phyloP scores from a whole-genome alignment of 30 jellyfish, hydroid and myxozoan genomes.

The Pseudorhiza aurosa region DNA sequence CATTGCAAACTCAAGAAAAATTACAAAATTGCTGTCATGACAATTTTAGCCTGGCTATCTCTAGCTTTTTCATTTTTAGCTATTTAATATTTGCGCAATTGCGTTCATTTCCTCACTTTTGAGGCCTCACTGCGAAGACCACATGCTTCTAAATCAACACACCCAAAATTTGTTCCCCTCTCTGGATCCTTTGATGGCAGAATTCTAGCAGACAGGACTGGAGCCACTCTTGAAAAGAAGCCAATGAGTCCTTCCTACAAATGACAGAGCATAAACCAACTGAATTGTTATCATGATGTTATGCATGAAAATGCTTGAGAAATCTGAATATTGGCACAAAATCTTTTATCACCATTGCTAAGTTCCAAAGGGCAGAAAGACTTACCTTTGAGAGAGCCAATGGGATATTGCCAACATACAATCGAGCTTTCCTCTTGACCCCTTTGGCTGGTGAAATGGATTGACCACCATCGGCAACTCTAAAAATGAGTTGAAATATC shows the following conservation, averaged over 20 bases:
- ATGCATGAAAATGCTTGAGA: too few species aligned
- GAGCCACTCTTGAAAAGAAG: constrained; percentile 49
- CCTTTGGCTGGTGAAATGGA: constrained; percentile 75
- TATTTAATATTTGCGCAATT: too few species aligned
- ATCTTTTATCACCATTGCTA: not conserved
- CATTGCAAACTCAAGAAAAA: too few species aligned
- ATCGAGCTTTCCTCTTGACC: constrained; percentile 41
- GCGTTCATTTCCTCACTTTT: too few species aligned
- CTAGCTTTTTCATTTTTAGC: too few species aligned
- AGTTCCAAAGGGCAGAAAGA: not conserved
- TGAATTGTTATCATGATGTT: not conserved
- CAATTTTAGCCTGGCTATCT: too few species aligned
- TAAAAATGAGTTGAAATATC: not conserved
- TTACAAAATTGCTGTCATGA: not conserved
- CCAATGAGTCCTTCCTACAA: constrained; percentile 50
- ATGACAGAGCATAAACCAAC: not conserved
- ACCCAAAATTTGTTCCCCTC: constrained; percentile 64
- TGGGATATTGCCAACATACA: constrained; percentile 83
- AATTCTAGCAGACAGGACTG: constrained; percentile 16
- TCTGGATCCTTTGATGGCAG: constrained; percentile 31
- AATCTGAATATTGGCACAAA: not conserved
- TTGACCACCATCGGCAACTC: not conserved
- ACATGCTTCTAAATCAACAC: not conserved
- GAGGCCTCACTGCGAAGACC: too few species aligned
- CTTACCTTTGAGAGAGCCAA: constrained; percentile 77